These are phyloP conservation scores for Naso thynnoides DNA, from an alignment of 2,797 vertebrate species.

Conservation along the genomic window DNA sequence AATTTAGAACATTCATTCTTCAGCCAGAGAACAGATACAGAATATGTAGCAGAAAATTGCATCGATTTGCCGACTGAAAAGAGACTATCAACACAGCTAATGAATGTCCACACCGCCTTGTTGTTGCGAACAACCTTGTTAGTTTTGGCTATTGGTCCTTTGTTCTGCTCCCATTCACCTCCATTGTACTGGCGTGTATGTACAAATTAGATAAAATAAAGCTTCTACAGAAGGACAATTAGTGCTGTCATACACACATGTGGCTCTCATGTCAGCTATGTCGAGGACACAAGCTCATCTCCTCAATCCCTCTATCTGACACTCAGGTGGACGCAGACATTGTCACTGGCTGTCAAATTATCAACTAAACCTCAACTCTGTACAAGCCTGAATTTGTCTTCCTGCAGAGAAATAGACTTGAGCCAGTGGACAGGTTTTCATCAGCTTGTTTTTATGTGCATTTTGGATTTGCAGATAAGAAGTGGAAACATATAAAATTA, in stretches of 20 bases:
- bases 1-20: neutral
- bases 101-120: neutral
- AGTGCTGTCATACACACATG: neutral
- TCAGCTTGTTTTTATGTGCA: too few relatives aligned
- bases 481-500: too few relatives aligned
- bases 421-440: too few relatives aligned
- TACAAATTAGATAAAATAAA: neutral
- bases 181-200: neutral
- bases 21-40: neutral
- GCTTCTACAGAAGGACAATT: neutral
- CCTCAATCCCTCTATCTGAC: neutral
- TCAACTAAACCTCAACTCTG: neutral
- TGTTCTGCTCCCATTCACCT: neutral
- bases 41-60: conserved; percentile 2
- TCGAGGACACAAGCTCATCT: neutral
- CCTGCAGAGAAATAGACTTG: neutral
- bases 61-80: conserved; percentile 18
- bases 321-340: neutral
- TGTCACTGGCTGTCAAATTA: too few relatives aligned
- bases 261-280: neutral
- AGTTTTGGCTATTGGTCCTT: neutral
- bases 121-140: neutral
- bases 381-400: neutral
- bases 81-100: neutral
- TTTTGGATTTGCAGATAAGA: too few relatives aligned